These are phyloP conservation scores for Gracilinanus agilis DNA, from an alignment of 2,113 vertebrate species.

Conservation along the genomic window DNA sequence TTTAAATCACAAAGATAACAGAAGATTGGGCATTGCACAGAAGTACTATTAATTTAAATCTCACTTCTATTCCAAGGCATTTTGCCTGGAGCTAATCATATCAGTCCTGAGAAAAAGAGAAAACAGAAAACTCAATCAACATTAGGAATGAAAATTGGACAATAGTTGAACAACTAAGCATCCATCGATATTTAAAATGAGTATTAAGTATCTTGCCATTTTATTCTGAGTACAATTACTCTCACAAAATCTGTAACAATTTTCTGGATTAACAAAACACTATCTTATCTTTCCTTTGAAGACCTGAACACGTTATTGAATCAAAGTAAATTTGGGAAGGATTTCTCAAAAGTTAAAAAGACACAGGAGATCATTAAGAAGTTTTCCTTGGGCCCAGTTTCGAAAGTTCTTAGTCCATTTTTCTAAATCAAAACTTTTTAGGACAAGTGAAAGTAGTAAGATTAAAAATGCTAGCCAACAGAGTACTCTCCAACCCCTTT, in stretches of 20 bases:
- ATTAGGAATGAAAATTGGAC: neutral
- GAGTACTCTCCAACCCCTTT: conserved; percentile 75
- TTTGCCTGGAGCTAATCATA: neutral
- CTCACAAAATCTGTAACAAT: neutral
- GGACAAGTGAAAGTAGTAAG: neutral
- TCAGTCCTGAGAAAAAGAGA: neutral
- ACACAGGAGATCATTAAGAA: neutral
- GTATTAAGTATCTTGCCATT: neutral
- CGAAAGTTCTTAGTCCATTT: neutral
- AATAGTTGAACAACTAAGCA: neutral
- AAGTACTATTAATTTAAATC: neutral
- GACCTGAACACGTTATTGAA: neutral
- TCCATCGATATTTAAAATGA: neutral
- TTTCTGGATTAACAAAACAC: neutral
- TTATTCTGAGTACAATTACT: neutral
- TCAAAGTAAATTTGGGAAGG: neutral
- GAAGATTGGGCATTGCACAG: neutral
- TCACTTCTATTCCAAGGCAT: neutral
- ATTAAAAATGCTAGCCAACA: conserved; percentile 57
- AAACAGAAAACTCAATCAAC: neutral
- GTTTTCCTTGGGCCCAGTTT: neutral
- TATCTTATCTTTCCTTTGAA: neutral
- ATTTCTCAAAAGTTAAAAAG: neutral
- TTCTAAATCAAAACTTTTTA: neutral
- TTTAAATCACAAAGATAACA: neutral